Conservation (phyloP, 2,888 invertebrate genomes). For the Mesochorus sp. region DNA sequence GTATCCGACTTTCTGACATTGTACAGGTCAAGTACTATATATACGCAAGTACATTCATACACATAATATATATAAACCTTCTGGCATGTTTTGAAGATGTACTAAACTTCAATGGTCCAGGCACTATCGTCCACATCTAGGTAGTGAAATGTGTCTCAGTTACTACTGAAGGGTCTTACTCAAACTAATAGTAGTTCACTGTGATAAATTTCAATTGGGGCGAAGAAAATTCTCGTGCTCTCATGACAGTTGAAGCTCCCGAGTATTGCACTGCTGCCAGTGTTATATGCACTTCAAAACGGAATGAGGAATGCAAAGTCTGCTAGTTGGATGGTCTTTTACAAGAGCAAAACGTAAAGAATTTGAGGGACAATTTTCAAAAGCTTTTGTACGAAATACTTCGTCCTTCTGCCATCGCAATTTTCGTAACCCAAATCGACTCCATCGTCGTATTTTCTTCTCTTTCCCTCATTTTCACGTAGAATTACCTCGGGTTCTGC, state of each 20-base stretch:
- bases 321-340: constrained; percentile 15
- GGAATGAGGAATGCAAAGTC: constrained; percentile 50
- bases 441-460: constrained; percentile 7
- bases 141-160: neutral
- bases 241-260: neutral
- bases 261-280: constrained; percentile 1
- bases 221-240: constrained; percentile 7
- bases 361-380: constrained; percentile 27
- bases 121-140: neutral
- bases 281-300: constrained; percentile 1
- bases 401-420: constrained; percentile 28
- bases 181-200: constrained; percentile 38
- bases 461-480: neutral
- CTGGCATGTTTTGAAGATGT: constrained; percentile 16
- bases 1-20: neutral
- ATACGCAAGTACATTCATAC: neutral
- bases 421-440: constrained; percentile 27
- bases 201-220: constrained; percentile 55
- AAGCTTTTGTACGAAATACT: constrained; percentile 30
- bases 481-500: constrained; percentile 6
- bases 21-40: constrained; percentile 27
- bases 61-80: neutral
- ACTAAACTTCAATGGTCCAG: constrained; percentile 9
- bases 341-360: neutral
- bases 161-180: constrained; percentile 14